Base-by-base conservation (phyloP, 2,797 vertebrate species). In the Sardinella longiceps region DNA sequence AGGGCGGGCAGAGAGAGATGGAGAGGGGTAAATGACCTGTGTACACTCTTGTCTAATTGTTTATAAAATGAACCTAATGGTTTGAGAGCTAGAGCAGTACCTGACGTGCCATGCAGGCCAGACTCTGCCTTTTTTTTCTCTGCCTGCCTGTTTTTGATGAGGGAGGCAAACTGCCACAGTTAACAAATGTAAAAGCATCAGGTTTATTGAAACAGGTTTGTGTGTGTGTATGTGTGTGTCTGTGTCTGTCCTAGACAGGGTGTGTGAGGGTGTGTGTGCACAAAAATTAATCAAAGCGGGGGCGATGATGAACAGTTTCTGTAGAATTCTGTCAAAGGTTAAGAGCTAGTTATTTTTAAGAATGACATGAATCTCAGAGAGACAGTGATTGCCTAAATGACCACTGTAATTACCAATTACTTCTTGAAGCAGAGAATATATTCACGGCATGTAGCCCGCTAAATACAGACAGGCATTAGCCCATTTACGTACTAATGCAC, bases 291-390 rank as follows among this genome's bases (percentile, higher is more conserved):
- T 99, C 97, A 99, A 97, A 98, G 97, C 95, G 96, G 97, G 97
- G 97, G 98, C 95, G 97, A 97, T 99, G 98, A 99, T 99, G 98
- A 99, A 99, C 97, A 97, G 98, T 99, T 99, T 98, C 98, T 98
- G 97, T 97, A 96, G 98, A 97, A 98, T 98, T 98, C 98, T 99
- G 98, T 99, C 98, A 99, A 99, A 99, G 98, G 98, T 99, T 99
- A 99, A 99, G 98, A 99, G 98, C 98, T 98, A 98, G 98, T 99
- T 99, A 99, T 99, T 99, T 99, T 99, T 99, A 99, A 99, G 98
- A 99, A 99, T 99, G 98, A 99, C 98, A 99, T 99, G 98, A 99
- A 99, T 99, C 98, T 99, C 97, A 93, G 96, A 95, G 96, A 98
- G 98, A 99, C 98, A 99, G 97, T 98, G 98, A 99, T 99, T 99